These are phyloP conservation scores for Stomatorhinus ivindoensis DNA, from an alignment of 2,113 vertebrate genomes.

Conservation along the genomic window DNA sequence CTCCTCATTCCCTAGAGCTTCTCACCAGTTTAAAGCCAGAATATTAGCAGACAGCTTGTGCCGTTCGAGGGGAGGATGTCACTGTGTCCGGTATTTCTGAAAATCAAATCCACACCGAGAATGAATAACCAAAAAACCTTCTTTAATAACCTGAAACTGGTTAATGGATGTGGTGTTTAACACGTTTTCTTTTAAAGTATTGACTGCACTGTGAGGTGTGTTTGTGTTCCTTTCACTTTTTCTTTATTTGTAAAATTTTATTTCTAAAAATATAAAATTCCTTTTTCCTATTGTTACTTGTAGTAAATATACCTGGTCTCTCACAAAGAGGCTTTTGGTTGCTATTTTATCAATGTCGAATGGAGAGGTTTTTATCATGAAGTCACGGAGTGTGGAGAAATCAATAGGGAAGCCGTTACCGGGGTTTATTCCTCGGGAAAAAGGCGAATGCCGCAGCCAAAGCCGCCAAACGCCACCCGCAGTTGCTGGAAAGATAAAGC, in stretches of 20 bases:
- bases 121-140: neutral
- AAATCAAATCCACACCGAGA: neutral
- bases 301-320: neutral
- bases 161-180: neutral
- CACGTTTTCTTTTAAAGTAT: neutral
- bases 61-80: neutral
- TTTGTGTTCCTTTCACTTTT: neutral
- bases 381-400: conserved; percentile 19
- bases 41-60: neutral
- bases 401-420: conserved; percentile 26
- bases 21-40: neutral
- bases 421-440: conserved; percentile 1
- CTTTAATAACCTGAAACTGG: neutral
- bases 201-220: neutral
- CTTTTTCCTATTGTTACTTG: neutral
- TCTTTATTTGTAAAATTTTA: neutral
- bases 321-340: neutral
- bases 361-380: conserved; percentile 23
- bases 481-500: neutral
- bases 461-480: neutral
- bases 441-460: neutral
- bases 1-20: neutral
- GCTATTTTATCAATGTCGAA: conserved; percentile 19
- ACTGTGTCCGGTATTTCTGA: neutral
- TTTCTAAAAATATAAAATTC: conserved; percentile 1